phyloP scores from a whole-genome alignment of 1,140 invertebrate genomes.

The Dendroctonus ponderosae region DNA sequence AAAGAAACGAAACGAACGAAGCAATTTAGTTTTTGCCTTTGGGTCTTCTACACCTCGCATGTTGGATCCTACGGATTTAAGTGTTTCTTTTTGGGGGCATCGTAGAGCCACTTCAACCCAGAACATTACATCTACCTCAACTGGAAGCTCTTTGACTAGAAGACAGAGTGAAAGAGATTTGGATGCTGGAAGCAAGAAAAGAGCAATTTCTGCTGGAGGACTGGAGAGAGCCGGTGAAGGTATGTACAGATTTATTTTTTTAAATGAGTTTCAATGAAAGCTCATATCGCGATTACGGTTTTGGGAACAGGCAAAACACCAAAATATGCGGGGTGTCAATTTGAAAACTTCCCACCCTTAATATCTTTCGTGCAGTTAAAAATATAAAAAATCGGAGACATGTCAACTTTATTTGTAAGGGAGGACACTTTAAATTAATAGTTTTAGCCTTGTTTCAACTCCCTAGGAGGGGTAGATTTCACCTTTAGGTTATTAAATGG shows the following conservation, averaged over 20 bases:
- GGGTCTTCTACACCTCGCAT: slow-evolving; percentile 85
- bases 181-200: slow-evolving; percentile 76
- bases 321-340: too few species aligned
- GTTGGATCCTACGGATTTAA: slow-evolving; percentile 77
- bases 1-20: slow-evolving; percentile 67
- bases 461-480: too few species aligned
- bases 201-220: slow-evolving; percentile 71
- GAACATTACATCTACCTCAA: slow-evolving; percentile 66
- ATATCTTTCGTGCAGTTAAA: too few species aligned
- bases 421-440: too few species aligned
- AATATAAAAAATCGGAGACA: too few species aligned
- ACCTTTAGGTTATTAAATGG: too few species aligned
- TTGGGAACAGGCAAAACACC: too few species aligned
- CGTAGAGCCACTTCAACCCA: slow-evolving; percentile 82
- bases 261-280: too few species aligned
- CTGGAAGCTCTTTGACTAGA: slow-evolving; percentile 72
- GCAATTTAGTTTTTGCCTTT: slow-evolving; percentile 77
- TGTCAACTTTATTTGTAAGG: too few species aligned
- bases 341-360: too few species aligned
- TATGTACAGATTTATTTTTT: slow-evolving; percentile 49
- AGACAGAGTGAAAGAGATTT: slow-evolving; percentile 79
- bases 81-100: slow-evolving; percentile 76
- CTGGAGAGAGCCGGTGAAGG: slow-evolving; percentile 68
- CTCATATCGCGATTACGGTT: too few species aligned
- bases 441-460: too few species aligned